Percentiles rank a stretch among this genome's conserved stretches.
These are phyloP conservation scores for Troglohyphantes excavatus DNA, from an alignment of 2,888 invertebrate species.

Conservation along the genomic window DNA sequence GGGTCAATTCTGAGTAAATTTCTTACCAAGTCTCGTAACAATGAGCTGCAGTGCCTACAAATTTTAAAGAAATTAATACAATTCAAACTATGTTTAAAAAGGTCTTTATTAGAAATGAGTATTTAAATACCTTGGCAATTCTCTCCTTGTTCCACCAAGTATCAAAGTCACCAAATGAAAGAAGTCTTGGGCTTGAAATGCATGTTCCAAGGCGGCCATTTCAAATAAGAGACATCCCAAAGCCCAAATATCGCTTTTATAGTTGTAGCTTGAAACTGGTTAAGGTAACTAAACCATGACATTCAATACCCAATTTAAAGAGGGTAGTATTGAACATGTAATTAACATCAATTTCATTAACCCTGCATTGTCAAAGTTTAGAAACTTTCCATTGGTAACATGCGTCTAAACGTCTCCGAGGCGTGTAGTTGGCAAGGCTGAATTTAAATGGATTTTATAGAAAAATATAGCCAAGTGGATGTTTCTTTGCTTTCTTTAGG, in stretches of 20 bases:
- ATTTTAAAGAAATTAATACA: not conserved
- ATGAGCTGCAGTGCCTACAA: conserved; percentile 38
- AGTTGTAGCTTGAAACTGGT: conserved; percentile 82
- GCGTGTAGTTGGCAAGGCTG: too few species aligned
- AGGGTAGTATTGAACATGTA: too few species aligned
- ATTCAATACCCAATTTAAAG: not conserved
- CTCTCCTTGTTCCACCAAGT: conserved; percentile 83
- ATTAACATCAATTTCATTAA: too few species aligned
- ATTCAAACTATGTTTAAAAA: not conserved
- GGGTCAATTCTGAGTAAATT: conserved; percentile 27
- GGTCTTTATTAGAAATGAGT: conserved; percentile 81
- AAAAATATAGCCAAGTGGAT: too few species aligned
- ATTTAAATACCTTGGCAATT: conserved; percentile 49
- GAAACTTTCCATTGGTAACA: too few species aligned
- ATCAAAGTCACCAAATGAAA: conserved; percentile 84
- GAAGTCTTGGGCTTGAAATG: conserved; percentile 84
- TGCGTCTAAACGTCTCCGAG: too few species aligned
- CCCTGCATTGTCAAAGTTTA: too few species aligned
- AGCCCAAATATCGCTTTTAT: conserved; percentile 85
- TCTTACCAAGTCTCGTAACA: conserved; percentile 38
- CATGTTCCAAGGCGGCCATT: conserved; percentile 83
- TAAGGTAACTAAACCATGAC: not conserved
- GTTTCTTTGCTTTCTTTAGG: too few species aligned
- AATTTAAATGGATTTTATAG: too few species aligned
- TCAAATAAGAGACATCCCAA: conserved; percentile 84